Evolutionary conservation across 2,113 vertebrate species (phyloP).

Genomic region (Pachypanchax playfairii): DNA sequence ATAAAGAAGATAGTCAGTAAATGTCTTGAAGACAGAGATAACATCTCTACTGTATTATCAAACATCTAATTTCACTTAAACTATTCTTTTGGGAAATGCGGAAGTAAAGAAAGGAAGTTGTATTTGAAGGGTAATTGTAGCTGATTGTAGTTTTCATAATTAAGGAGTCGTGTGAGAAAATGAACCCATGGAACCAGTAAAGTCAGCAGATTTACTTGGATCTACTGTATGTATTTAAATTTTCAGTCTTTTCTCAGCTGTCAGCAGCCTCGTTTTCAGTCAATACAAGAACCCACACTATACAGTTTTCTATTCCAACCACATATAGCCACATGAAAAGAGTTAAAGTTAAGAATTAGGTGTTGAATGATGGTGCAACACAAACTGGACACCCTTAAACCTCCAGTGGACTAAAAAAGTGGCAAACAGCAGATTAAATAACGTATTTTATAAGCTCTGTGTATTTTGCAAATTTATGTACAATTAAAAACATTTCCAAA

Average conservation of each 20-base stretch:
- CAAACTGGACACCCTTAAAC: no score
- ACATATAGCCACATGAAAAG: no score
- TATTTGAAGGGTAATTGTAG: not conserved
- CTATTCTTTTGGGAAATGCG: not conserved
- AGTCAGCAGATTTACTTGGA: not conserved
- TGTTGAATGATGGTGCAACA: no score
- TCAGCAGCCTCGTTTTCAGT: conserved; percentile 3
- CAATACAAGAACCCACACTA: not conserved
- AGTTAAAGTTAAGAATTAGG: no score
- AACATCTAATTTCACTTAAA: not conserved
- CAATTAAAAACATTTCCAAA: no score
- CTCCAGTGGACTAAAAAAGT: no score
- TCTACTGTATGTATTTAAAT: not conserved
- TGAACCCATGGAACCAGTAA: not conserved
- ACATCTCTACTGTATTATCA: not conserved
- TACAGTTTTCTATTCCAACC: not conserved
- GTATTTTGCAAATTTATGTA: no score
- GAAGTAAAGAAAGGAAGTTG: no score
- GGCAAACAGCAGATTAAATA: no score
- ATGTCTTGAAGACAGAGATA: conserved; percentile 27
- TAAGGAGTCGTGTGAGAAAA: not conserved
- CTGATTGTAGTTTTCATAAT: not conserved
- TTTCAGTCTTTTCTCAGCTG: not conserved
- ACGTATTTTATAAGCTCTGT: no score
- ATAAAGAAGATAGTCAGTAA: conserved; percentile 11